Evolutionary conservation across 2,797 vertebrate genomes (phyloP).

Genomic region (Scyliorhinus canicula): DNA sequence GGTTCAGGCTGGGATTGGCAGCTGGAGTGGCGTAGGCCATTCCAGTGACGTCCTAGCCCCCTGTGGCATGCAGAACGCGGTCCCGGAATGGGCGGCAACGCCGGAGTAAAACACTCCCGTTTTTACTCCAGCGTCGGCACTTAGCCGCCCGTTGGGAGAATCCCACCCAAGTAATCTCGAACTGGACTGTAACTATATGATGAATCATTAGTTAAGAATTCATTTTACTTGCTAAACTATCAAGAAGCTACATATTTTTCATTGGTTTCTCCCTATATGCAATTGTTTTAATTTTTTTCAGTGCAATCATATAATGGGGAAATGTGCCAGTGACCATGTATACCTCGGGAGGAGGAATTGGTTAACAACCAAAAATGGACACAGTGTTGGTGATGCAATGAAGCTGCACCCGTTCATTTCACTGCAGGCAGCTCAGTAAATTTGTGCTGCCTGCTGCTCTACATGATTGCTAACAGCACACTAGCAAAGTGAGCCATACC

Average conservation of each 20-base stretch:
- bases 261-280: neutral
- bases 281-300: neutral
- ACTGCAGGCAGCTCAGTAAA: neutral
- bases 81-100: no score
- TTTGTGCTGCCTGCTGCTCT: no score
- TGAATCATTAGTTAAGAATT: neutral
- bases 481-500: no score
- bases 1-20: no score
- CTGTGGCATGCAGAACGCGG: no score
- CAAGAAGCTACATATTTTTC: neutral
- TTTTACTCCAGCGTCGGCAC: no score
- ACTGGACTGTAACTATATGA: neutral
- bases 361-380: neutral
- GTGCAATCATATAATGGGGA: neutral
- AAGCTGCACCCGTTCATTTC: no score
- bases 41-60: no score
- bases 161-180: neutral
- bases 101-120: no score
- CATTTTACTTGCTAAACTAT: neutral
- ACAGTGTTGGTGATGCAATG: neutral
- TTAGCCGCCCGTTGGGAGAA: no score
- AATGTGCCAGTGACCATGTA: neutral
- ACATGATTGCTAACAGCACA: neutral
- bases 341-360: neutral
- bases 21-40: no score